Evolutionary conservation across 2,797 vertebrate species (phyloP).

Genomic region (Thaleichthys pacificus): DNA sequence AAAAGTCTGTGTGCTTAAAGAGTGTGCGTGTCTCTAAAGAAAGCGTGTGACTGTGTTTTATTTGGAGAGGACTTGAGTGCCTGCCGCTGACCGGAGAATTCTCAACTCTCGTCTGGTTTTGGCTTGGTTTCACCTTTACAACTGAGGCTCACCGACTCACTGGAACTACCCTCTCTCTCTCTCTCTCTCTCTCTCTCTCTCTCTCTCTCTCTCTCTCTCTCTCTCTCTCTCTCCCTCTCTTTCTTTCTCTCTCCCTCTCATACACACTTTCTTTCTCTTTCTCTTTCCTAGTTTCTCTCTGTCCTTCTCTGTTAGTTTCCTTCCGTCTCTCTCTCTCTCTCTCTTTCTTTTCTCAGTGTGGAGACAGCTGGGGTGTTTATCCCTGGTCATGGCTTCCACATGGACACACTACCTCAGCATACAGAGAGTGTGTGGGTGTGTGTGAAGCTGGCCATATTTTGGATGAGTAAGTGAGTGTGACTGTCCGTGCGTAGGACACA

Average conservation of each 20-base stretch:
- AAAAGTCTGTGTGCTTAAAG: neutral
- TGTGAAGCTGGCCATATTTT: neutral
- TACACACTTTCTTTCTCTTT: too few relatives aligned
- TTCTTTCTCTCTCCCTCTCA: too few relatives aligned
- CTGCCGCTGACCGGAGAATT: conserved; percentile 20
- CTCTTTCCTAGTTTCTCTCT: too few relatives aligned
- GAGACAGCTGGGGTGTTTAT: neutral
- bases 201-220: neutral
- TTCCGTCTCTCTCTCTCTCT: too few relatives aligned
- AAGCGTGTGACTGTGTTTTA: conserved; percentile 59
- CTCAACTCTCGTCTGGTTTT: neutral
- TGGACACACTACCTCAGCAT: neutral
- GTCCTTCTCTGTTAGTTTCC: too few relatives aligned
- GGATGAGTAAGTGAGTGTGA: neutral
- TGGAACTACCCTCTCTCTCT: neutral
- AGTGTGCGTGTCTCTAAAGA: neutral
- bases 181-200: neutral
- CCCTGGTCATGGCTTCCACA: neutral
- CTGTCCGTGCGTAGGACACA: neutral
- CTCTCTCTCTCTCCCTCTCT: neutral
- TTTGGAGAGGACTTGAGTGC: conserved; percentile 67
- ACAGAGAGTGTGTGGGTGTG: conserved; percentile 38
- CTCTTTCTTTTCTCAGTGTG: neutral
- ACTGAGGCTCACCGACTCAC: neutral
- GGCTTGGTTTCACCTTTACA: conserved; percentile 7